phyloP scores from a whole-genome alignment of 2,797 vertebrate genomes.

The Taenioides sp. region DNA sequence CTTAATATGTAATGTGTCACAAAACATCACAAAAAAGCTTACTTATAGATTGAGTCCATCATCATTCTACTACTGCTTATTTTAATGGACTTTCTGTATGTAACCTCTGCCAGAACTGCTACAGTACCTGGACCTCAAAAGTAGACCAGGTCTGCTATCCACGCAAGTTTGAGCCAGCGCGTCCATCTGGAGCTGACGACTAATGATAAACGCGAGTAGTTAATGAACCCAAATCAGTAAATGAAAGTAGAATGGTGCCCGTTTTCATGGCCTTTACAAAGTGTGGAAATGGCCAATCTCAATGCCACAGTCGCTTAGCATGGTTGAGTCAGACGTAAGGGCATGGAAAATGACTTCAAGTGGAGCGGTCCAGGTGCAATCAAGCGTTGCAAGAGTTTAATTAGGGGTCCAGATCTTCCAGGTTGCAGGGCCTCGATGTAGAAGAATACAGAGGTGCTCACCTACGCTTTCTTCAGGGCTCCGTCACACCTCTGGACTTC shows the following conservation, averaged over 20 bases:
- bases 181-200: not conserved
- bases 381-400: slow-evolving; percentile 14
- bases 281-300: slow-evolving; percentile 27
- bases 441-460: slow-evolving; percentile 23
- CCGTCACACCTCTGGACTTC: slow-evolving; percentile 50
- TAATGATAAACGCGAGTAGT: not conserved
- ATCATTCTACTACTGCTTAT: too few relatives aligned
- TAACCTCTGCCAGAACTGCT: too few relatives aligned
- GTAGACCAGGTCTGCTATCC: not conserved
- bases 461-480: slow-evolving; percentile 21
- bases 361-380: slow-evolving; percentile 43
- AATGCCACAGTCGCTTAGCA: slow-evolving; percentile 47
- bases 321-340: slow-evolving; percentile 54
- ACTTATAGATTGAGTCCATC: too few relatives aligned
- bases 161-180: not conserved
- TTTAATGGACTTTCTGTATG: too few relatives aligned
- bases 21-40: too few relatives aligned
- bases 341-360: slow-evolving; percentile 64
- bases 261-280: not conserved
- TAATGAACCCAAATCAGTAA: slow-evolving; percentile 1
- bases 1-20: too few relatives aligned
- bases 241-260: not conserved
- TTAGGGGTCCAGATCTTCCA: slow-evolving; percentile 28
- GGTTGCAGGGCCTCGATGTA: slow-evolving; percentile 33
- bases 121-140: not conserved